Conservation (phyloP, 2,113 vertebrate species). For the Chitala chitala region DNA sequence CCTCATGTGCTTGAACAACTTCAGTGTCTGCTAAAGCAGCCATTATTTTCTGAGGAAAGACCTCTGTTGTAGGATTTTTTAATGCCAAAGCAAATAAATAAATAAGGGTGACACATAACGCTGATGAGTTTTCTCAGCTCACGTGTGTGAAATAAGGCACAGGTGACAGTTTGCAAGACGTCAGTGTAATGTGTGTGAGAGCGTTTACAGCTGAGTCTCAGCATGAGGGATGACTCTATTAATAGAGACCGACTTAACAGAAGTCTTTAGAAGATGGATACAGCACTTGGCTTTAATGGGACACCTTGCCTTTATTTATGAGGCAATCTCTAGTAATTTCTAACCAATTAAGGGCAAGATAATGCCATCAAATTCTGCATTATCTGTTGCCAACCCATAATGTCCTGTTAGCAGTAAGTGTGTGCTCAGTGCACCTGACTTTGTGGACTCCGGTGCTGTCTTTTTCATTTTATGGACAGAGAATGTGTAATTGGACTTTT, state of each 20-base stretch:
- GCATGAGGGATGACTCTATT: slow-evolving; percentile 32
- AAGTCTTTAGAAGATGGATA: slow-evolving; percentile 45
- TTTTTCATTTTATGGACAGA: slow-evolving; percentile 54
- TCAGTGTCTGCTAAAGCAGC: too few relatives aligned
- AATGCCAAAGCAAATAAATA: slow-evolving; percentile 6
- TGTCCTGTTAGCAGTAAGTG: slow-evolving; percentile 29
- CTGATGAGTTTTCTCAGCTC: not conserved
- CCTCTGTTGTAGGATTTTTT: not conserved
- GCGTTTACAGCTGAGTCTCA: slow-evolving; percentile 31
- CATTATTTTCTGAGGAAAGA: slow-evolving; percentile 6
- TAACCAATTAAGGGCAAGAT: slow-evolving; percentile 49
- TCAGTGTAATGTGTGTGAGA: not conserved
- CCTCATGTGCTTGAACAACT: too few relatives aligned
- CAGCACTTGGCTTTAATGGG: slow-evolving; percentile 42
- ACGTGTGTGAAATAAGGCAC: not conserved
- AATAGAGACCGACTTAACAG: slow-evolving; percentile 39
- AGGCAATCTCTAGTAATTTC: slow-evolving; percentile 44
- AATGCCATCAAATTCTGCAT: slow-evolving; percentile 54
- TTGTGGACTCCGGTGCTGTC: slow-evolving; percentile 27
- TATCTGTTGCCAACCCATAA: slow-evolving; percentile 33
- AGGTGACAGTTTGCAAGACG: not conserved
- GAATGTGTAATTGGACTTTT: slow-evolving; percentile 54
- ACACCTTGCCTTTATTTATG: slow-evolving; percentile 52
- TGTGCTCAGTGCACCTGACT: slow-evolving; percentile 4
- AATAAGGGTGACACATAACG: slow-evolving; percentile 22